Evolutionary conservation across 1,140 invertebrate genomes (phyloP).

Genomic region (Drosophila persimilis): DNA sequence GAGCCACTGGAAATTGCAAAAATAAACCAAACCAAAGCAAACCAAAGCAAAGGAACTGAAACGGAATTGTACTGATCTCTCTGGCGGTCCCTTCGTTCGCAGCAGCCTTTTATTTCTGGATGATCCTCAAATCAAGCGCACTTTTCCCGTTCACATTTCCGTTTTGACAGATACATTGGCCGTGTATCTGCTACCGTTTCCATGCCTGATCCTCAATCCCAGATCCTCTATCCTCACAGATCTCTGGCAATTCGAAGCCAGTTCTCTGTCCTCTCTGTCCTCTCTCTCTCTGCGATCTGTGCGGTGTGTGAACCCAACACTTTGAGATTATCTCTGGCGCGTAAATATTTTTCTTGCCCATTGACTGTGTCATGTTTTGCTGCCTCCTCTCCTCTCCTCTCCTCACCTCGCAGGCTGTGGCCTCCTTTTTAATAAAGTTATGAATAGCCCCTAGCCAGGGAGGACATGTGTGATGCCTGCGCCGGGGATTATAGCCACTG

Average conservation of each 20-base stretch:
- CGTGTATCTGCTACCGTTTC: conserved; percentile 34
- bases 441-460: conserved; percentile 53
- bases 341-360: conserved; percentile 81
- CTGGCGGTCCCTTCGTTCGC: conserved; percentile 29
- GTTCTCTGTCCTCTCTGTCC: conserved; percentile 19
- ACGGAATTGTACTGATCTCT: not conserved
- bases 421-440: conserved; percentile 69
- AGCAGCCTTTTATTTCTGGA: conserved; percentile 51
- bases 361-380: conserved; percentile 72
- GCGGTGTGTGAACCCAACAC: conserved; percentile 64
- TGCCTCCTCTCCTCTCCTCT: not conserved
- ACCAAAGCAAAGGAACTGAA: conserved; percentile 10
- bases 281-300: no score
- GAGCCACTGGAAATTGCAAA: conserved; percentile 56
- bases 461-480: conserved; percentile 50
- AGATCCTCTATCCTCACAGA: conserved; percentile 13
- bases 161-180: conserved; percentile 79
- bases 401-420: conserved; percentile 16
- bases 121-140: conserved; percentile 82
- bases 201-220: conserved; percentile 10
- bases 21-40: conserved; percentile 30
- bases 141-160: conserved; percentile 75
- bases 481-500: conserved; percentile 58
- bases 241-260: conserved; percentile 66
- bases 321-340: conserved; percentile 80